Conservation (phyloP, 2,888 invertebrate genomes). For the Apodemia mormo region DNA sequence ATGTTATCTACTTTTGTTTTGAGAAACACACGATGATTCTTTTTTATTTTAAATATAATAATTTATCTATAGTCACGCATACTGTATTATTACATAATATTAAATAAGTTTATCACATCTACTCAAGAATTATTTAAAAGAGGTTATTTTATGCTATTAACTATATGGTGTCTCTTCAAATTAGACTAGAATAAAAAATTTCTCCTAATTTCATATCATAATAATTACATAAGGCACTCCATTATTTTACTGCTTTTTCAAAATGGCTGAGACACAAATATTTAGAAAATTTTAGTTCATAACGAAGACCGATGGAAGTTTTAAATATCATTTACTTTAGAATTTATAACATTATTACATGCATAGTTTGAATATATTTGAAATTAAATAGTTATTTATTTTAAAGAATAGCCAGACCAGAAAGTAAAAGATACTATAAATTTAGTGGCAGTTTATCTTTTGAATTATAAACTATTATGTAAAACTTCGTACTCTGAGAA, state of each 20-base stretch:
- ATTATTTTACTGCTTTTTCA: slow-evolving; percentile 76
- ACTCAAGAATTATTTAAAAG: slow-evolving; percentile 67
- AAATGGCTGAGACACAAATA: slow-evolving; percentile 67
- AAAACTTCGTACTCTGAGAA: no score
- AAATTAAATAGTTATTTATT: no score
- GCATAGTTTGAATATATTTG: no score
- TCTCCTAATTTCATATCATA: slow-evolving; percentile 79
- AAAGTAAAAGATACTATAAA: no score
- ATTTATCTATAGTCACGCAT: slow-evolving; percentile 33
- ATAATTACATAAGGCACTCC: slow-evolving; percentile 82
- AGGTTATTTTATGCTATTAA: slow-evolving; percentile 72
- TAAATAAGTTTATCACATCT: slow-evolving; percentile 64
- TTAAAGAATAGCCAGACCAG: no score
- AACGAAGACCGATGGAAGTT: slow-evolving; percentile 77
- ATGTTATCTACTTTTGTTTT: slow-evolving; percentile 38
- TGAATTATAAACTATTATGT: no score
- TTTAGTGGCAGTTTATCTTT: no score
- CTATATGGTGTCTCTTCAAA: slow-evolving; percentile 79
- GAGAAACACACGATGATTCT: slow-evolving; percentile 56
- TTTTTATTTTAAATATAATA: slow-evolving; percentile 40
- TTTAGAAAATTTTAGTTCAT: slow-evolving; percentile 55
- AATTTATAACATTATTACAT: neutral
- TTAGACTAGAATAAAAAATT: slow-evolving; percentile 81
- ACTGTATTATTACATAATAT: slow-evolving; percentile 52
- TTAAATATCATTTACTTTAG: slow-evolving; percentile 42